phyloP scores from a whole-genome alignment of 2,113 vertebrate genomes.

The Heterotilapia buettikoferi region DNA sequence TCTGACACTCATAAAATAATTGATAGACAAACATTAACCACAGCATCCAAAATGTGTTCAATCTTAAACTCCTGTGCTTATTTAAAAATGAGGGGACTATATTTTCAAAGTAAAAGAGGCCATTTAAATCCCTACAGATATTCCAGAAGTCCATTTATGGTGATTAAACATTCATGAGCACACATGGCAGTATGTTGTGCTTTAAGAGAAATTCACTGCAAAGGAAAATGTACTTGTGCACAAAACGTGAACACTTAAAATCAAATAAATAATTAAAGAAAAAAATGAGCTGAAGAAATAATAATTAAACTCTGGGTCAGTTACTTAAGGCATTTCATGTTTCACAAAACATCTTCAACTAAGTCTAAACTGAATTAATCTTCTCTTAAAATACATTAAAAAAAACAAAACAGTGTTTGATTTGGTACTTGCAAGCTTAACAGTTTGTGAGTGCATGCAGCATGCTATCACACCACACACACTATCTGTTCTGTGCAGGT shows the following conservation, averaged over 20 bases:
- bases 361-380: neutral
- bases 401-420: neutral
- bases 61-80: neutral
- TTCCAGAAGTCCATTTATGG: neutral
- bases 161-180: neutral
- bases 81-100: neutral
- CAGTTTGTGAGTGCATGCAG: constrained; percentile 43
- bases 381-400: neutral
- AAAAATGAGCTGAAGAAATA: neutral
- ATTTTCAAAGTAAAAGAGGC: neutral
- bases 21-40: neutral
- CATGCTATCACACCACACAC: constrained; percentile 58
- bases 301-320: neutral
- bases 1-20: neutral
- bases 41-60: neutral
- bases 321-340: neutral
- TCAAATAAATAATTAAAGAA: neutral
- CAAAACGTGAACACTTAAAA: neutral
- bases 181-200: neutral
- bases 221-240: neutral
- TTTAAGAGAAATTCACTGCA: neutral
- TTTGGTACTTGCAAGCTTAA: neutral
- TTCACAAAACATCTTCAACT: neutral
- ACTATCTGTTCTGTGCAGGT: neutral
- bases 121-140: neutral